Conservation (phyloP, 2,113 vertebrate species). For the Rattus rattus region DNA sequence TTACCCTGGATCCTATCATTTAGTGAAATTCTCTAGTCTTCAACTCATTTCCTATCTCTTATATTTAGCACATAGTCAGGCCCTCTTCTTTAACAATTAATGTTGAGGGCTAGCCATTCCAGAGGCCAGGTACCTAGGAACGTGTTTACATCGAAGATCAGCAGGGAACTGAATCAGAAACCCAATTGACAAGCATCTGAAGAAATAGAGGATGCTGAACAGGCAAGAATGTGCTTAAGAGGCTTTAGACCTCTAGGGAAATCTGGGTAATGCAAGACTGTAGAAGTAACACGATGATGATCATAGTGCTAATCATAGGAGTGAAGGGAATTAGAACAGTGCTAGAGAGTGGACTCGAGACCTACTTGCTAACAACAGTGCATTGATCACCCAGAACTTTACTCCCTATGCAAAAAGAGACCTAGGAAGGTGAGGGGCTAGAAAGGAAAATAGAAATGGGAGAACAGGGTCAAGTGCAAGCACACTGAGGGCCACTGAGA, state of each 20-base stretch:
- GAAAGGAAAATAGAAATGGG: neutral
- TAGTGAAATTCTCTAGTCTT: slow-evolving; percentile 1
- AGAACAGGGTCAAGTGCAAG: neutral
- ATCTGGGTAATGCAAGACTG: neutral
- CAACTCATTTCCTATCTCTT: neutral
- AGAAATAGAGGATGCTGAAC: neutral
- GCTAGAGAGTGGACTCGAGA: neutral
- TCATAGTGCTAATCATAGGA: slow-evolving; percentile 1
- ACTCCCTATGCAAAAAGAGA: neutral
- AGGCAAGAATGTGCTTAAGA: neutral
- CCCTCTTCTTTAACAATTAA: neutral
- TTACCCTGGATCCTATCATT: neutral
- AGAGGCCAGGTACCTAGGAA: neutral
- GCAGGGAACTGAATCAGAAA: neutral
- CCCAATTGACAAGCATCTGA: neutral
- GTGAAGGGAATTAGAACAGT: neutral
- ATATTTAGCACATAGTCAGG: neutral
- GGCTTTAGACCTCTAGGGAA: neutral
- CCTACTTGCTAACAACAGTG: neutral
- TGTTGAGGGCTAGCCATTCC: neutral
- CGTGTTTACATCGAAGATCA: slow-evolving; percentile 15
- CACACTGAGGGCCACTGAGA: neutral
- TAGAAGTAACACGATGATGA: neutral
- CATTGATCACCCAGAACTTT: slow-evolving; percentile 8
- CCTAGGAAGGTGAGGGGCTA: neutral